Evolutionary conservation across 2,113 vertebrate genomes (phyloP).

Genomic region (Dryoscopus gambensis): DNA sequence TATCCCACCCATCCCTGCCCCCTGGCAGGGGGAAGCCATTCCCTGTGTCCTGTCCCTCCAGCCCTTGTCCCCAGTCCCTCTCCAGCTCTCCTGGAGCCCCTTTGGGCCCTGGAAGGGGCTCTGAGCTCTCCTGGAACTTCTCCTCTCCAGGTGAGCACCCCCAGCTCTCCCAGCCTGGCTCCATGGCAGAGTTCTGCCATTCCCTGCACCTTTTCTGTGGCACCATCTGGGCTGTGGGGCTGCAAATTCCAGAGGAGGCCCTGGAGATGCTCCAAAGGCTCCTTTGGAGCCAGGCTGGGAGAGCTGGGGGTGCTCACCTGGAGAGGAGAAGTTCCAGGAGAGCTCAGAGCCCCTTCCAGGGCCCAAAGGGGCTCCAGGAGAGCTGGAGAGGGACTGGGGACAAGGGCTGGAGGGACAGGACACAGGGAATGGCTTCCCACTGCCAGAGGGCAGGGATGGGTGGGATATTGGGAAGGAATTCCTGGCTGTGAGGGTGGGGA

Average conservation of each 20-base stretch:
- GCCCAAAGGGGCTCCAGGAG: too few relatives aligned
- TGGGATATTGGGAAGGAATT: too few relatives aligned
- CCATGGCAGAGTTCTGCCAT: background rate
- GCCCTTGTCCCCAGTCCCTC: background rate
- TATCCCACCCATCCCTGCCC: background rate
- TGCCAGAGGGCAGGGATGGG: too few relatives aligned
- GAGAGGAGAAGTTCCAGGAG: too few relatives aligned
- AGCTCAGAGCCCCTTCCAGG: too few relatives aligned
- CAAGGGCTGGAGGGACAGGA: too few relatives aligned
- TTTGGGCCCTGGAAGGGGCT: background rate
- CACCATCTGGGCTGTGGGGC: background rate
- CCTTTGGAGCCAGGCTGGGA: background rate
- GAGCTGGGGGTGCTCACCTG: background rate
- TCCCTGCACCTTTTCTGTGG: accelerated
- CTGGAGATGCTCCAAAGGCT: background rate
- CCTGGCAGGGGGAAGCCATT: background rate
- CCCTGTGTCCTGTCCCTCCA: background rate
- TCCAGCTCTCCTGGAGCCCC: background rate
- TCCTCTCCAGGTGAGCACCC: background rate
- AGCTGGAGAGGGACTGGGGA: too few relatives aligned
- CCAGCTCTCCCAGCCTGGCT: background rate
- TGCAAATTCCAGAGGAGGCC: too few relatives aligned
- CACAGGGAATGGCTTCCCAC: too few relatives aligned
- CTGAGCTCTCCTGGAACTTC: background rate
- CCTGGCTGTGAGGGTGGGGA: too few relatives aligned